Percentiles rank a stretch among this genome's conserved stretches.
phyloP scores from a whole-genome alignment of 2,797 vertebrate genomes.

The Smutsia gigantea region DNA sequence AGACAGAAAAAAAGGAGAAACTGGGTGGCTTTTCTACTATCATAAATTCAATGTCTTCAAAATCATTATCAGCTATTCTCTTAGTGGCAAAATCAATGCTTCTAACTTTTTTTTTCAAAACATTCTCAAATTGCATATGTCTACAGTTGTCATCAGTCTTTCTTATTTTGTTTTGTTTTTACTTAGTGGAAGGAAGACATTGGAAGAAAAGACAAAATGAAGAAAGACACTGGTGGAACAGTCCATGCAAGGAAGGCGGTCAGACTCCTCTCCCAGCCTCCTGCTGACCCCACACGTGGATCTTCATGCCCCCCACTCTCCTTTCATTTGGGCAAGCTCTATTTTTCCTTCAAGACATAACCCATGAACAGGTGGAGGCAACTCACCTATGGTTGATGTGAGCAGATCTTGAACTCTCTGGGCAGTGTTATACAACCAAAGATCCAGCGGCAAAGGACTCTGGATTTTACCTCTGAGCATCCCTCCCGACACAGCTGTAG shows the following conservation, averaged over 20 bases:
- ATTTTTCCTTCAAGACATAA: neutral
- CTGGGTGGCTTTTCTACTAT: neutral
- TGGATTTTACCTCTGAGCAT: neutral
- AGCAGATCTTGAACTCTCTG: neutral
- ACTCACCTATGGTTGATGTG: neutral
- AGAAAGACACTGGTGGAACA: accelerated
- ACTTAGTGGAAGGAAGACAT: neutral
- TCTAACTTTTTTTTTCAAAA: neutral
- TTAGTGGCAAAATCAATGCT: neutral
- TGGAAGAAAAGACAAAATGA: neutral
- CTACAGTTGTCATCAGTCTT: neutral
- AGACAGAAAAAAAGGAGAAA: neutral
- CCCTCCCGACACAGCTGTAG: neutral
- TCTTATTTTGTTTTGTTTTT: neutral
- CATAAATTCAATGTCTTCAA: neutral
- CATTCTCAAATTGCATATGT: neutral
- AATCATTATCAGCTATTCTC: neutral
- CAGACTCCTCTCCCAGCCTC: neutral
- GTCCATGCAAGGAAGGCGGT: accelerated
- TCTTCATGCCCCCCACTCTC: accelerated
- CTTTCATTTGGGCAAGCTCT: neutral
- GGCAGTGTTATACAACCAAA: neutral
- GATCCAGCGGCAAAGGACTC: neutral
- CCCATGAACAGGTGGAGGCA: neutral
- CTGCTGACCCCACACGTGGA: no score